Evolutionary conservation across 2,113 vertebrate genomes (phyloP), one percentile per base, ranked within the genome.

Genomic region (Lophius piscatorius): DNA sequence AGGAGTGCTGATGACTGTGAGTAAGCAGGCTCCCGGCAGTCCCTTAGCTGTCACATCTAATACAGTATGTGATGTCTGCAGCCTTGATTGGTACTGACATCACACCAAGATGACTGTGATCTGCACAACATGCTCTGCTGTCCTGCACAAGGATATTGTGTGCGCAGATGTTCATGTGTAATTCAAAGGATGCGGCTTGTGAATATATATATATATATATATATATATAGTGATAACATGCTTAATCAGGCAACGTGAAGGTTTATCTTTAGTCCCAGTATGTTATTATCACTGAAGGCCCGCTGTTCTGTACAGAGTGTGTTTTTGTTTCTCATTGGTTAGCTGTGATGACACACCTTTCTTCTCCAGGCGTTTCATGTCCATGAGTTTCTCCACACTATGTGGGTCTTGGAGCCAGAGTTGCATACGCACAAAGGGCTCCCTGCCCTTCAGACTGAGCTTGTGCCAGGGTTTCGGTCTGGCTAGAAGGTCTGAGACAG

Each of bases 391-490:
- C 85, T 98, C 95, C 79, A 99, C 94, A 1, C 95, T 98, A 89
- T 95, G 95, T 73, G 97, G 95, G 71, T 99, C 96, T 31, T 95
- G 95, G 45, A 99, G 92, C 97, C 97, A 99, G n/a, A 90, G 84
- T 70, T 90, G 85, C 88, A 90, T 90, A 23, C 87, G 88, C 52
- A 90, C 88, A 28, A 90, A 88, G 46, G 88, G 88, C 82, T 90
- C 88, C 52, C 85, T 70, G 54, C 87, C 96, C 87, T 98, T 99
- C 72, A 96, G 90, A 68, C 96, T 98, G 70, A 98, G 94, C 87
- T 99, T 98, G 85, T 94, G 95, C 97, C 97, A 99, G 81, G 97
- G 96, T 88, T 99, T 99, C 1, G 97, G 97, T 55, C 94, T 94
- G 68, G 97, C 95, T 74, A 99, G 93, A 57, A 99, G 95, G 90